Base-by-base conservation (phyloP, 2,113 vertebrate species). In the Narcine bancroftii region DNA sequence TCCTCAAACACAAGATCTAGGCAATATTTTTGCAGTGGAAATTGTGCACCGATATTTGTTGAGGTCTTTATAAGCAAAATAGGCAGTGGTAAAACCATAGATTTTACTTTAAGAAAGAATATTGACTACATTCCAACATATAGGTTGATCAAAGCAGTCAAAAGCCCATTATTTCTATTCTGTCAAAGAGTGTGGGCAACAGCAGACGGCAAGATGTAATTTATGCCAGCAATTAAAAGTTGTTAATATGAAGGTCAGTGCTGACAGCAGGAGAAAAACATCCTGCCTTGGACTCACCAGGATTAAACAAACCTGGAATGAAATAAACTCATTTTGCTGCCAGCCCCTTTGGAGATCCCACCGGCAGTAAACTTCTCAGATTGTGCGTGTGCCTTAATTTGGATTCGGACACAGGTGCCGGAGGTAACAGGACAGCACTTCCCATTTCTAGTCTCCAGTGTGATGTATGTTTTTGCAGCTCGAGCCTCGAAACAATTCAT, bases 281-380 rank as follows among this genome's bases (percentile, higher is more conserved):
- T 87, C 81, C 81, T 87, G 33, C 17, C 15, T 19, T 60, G 36
- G 33, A 87, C n/a, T 33, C 53, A 33, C 42, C 77, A 60, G 53
- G 29, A 60, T 87, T 87, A 87, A 87, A 36, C 81, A 60, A 87
- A n/a, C 15, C 50, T 60, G 53, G 33, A 56, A 87, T 87, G 81
- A 87, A n/a, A 29, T 87, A 33, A 60, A 87, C n/a, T 87, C 15
- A 60, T 87, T 60, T 87, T 60, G 33, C 53, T 60, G 56, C n/a
- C 53, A 36, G 33, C 81, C 53, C 33, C n/a, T n/a, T 60, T 60
- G 33, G 81, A 60, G 81, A n/a, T 87, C 29, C 33, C 53, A 36
- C 53, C 33, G 53, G 81, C 53, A 21, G 53, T 60, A 56, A n/a
- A 36, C 17, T 19, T 60, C 24, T 69, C 39, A 91, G 1, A 29